phyloP scores from a whole-genome alignment of 2,113 vertebrate genomes.

The Caretta caretta region DNA sequence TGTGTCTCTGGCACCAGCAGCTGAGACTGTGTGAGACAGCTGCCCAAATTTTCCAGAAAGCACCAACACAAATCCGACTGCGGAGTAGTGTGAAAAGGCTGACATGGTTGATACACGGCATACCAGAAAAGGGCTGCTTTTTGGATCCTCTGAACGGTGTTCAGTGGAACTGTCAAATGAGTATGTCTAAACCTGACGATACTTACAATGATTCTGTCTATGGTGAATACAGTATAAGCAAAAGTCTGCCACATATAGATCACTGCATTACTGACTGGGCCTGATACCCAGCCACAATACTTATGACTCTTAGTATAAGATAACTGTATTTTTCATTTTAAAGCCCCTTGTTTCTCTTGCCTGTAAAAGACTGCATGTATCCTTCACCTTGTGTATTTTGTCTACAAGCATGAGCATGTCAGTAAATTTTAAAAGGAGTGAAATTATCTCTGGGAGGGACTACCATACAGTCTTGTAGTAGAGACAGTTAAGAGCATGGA shows the following conservation, averaged over 20 bases:
- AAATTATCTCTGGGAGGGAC: neutral
- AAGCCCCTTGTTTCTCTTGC: neutral
- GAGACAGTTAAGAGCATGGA: neutral
- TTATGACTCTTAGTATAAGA: neutral
- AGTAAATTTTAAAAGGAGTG: neutral
- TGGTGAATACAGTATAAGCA: neutral
- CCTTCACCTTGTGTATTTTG: neutral
- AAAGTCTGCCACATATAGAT: neutral
- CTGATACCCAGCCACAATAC: neutral
- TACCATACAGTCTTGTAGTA: neutral
- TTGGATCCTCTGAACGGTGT: neutral
- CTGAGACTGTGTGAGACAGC: rapidly evolving
- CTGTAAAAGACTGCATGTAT: neutral
- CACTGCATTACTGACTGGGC: neutral
- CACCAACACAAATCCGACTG: neutral
- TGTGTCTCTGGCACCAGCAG: neutral
- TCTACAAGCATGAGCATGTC: neutral
- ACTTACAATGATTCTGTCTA: neutral
- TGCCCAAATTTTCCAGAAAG: rapidly evolving
- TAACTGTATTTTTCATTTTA: neutral
- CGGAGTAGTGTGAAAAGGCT: rapidly evolving
- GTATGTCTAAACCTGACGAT: neutral
- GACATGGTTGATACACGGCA: rapidly evolving
- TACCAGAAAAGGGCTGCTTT: neutral
- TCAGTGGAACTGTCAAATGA: neutral